Base-by-base conservation (phyloP, 2,888 invertebrate species). In the Ferrisia virgata region DNA sequence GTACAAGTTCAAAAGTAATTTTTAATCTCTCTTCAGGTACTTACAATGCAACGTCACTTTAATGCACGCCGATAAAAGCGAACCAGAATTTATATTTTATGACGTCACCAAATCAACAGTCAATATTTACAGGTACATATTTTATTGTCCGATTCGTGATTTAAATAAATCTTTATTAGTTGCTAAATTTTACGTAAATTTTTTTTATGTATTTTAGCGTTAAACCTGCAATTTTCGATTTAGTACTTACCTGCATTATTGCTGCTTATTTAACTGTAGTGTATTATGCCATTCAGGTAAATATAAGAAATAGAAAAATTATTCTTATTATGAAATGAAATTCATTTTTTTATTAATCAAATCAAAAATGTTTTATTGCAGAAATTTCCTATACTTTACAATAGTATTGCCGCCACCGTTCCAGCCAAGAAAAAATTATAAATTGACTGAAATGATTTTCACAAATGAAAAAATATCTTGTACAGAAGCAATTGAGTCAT, bases 161-260 rank as follows among this genome's bases (percentile, higher is more conserved):
- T 81, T 25, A 25, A 31, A n/a, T n/a, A n/a, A 22, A 82, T 53
- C 11, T 5, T 15, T 43, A 2, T n/a, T n/a, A n/a, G n/a, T n/a
- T n/a, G n/a, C n/a, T n/a, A n/a, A n/a, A n/a, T n/a, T n/a, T n/a
- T n/a, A n/a, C n/a, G n/a, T n/a, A n/a, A 39, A 36, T 72, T 58
- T 36, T 78, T 2, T 15, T 78, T 22, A 1, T 84, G 86, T 85
- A 85, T 92, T 93, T 87, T 91, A 96, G 96, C 89, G 98, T 98
- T 6, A 99, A 99, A 88, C 99, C 99, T 86, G 99, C 99, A 11
- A 94, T 98, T 85, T 99, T 99, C 90, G 99, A 99, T 91, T 92
- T 99, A 87, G 94, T 99, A 87, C 91, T 99, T 15, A 97, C 98
- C 0, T 89, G 95, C 85, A 93, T 92, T 47, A 98, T 99, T 87